A percentile compares a stretch with the other conserved stretches of the same genome.
phyloP scores from a whole-genome alignment of 2,888 invertebrate species.

The Miltochrista miniata region DNA sequence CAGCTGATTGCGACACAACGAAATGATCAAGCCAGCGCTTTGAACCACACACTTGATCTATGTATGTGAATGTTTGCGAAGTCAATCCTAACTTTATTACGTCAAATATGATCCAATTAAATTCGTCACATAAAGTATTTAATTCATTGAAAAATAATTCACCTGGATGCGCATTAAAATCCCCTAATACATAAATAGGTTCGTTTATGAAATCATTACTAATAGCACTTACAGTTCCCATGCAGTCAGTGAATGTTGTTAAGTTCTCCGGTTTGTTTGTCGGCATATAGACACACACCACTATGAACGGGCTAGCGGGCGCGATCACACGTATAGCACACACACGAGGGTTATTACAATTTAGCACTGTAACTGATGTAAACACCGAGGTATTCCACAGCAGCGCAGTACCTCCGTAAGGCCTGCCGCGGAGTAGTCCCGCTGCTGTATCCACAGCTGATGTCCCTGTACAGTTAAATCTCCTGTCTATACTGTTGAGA shows the following conservation, averaged over 20 bases:
- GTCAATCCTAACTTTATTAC: background rate
- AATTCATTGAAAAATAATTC: background rate
- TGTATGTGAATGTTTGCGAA: background rate
- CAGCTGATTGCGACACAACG: background rate
- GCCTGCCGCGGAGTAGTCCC: background rate
- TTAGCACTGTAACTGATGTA: background rate
- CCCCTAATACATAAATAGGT: background rate
- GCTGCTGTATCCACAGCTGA: background rate
- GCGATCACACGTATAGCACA: background rate
- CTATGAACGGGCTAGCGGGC: background rate
- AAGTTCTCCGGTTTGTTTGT: background rate
- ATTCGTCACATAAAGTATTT: background rate
- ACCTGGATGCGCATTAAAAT: background rate
- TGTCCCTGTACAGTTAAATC: background rate
- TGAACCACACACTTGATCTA: background rate
- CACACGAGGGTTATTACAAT: background rate
- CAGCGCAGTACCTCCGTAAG: background rate
- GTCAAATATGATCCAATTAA: background rate
- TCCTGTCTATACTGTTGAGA: background rate
- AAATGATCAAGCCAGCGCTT: background rate
- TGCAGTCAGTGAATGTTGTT: background rate
- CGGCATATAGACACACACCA: background rate
- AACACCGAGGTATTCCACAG: background rate
- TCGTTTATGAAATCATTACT: background rate
- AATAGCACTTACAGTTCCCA: background rate